Evolutionary conservation across 37 sponge, comb jelly and placozoan species (phyloP).

Genomic region (Chondrosia reniformis): DNA sequence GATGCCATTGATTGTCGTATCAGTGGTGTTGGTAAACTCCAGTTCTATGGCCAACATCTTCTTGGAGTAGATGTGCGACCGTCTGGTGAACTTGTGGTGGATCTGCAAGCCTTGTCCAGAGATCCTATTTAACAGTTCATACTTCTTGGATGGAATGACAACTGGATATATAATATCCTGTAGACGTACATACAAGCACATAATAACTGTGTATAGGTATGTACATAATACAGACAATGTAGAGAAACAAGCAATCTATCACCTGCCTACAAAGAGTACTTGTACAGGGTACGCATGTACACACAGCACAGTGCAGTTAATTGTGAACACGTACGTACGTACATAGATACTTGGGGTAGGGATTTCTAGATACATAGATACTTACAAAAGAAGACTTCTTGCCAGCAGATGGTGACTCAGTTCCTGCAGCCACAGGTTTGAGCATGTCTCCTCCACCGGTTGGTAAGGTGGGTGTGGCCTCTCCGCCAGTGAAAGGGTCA

Average conservation of each 20-base stretch:
- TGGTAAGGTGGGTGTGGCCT: neutral
- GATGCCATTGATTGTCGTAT: constrained; percentile 36
- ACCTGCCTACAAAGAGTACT: neutral
- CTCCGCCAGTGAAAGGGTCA: neutral
- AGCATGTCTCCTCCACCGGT: neutral
- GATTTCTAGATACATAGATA: no score
- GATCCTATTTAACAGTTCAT: constrained; percentile 67
- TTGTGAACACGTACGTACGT: no score
- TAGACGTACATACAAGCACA: neutral
- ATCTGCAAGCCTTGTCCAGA: constrained; percentile 69
- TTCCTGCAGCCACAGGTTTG: neutral
- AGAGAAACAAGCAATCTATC: no score
- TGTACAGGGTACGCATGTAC: no score
- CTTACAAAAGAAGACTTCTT: no score
- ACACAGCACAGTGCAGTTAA: no score
- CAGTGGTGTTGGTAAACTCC: constrained; percentile 61
- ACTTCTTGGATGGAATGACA: constrained; percentile 29
- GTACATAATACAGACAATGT: no score
- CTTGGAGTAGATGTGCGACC: constrained; percentile 56
- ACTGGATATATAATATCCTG: constrained; percentile 15
- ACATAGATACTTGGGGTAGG: no score
- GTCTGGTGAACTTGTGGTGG: constrained; percentile 62
- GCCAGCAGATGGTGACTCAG: no score
- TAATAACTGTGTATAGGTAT: no score
- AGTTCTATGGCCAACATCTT: constrained; percentile 76